phyloP scores from a whole-genome alignment of 2,888 invertebrate genomes.

The Leptinotarsa haldemani region DNA sequence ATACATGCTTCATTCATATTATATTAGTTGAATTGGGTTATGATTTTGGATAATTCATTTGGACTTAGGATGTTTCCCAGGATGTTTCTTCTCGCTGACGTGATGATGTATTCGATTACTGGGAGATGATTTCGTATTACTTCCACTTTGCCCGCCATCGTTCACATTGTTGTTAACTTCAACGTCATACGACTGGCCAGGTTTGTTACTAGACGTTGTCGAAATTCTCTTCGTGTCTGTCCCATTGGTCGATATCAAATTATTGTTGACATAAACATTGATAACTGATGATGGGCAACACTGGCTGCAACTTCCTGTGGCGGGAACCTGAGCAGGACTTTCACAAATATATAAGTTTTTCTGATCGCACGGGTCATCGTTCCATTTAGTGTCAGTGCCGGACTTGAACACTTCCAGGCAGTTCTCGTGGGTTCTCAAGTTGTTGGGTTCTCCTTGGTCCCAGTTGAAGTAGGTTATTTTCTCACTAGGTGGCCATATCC shows the following conservation, averaged over 20 bases:
- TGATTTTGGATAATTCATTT: background rate
- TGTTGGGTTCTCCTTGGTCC: slow-evolving; percentile 23
- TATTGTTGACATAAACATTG: slow-evolving; percentile 24
- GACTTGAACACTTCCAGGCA: slow-evolving; percentile 12
- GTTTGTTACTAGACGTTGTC: slow-evolving; percentile 7
- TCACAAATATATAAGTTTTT: slow-evolving; percentile 25
- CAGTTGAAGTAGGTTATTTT: slow-evolving; percentile 22
- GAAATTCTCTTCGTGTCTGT: slow-evolving; percentile 12
- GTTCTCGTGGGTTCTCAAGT: slow-evolving; percentile 3
- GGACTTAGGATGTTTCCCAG: background rate
- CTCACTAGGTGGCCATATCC: slow-evolving; percentile 30
- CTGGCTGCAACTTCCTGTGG: background rate
- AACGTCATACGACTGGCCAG: slow-evolving; percentile 10
- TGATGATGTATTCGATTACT: slow-evolving; percentile 7
- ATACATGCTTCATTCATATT: background rate
- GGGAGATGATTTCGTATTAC: background rate
- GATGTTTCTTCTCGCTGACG: background rate
- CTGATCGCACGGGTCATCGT: slow-evolving; percentile 10
- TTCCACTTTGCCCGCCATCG: background rate
- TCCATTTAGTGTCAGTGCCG: slow-evolving; percentile 17
- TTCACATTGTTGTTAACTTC: slow-evolving; percentile 21
- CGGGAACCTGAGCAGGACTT: background rate
- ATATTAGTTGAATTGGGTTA: background rate
- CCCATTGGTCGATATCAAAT: slow-evolving; percentile 7
- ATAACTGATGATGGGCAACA: slow-evolving; percentile 10